Evolutionary conservation across 2,797 vertebrate species (phyloP), one percentile per base, ranked within the genome.

Genomic region (Myotis pilosus): DNA sequence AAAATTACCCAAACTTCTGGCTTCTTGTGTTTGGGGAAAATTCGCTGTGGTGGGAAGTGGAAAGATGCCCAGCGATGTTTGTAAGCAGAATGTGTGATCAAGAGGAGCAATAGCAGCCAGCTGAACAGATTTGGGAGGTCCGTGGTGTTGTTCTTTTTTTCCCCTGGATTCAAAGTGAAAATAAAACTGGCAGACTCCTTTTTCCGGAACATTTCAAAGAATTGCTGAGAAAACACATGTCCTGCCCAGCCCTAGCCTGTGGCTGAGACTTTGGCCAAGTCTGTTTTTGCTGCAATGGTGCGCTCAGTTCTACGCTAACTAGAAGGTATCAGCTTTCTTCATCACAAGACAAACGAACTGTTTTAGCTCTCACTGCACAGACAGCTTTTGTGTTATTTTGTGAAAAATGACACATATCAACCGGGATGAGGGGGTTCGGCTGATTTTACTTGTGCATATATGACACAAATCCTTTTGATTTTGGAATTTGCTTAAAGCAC

Each of bases 1-100:
- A 82, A 92, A 95, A 93, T 82, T 96, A 89, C 69, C 47, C 44
- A 89, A 82, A 92, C 68, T 89, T 93, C 72, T 93, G 49, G 64
- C 89, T 92, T 94, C 72, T 93, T 80, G 82, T 94, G 74, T 83
- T 84, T 85, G 72, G 51, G 44, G 82, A 93, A 60, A 92, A 78
- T 82, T 85, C 16, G 1, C 60, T 38, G 51, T 84, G 72, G 84
- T 92, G 72, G 68, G 80, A 94, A 91, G 66, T 94, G 87, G 93
- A 49, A 79, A 38, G 41, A 30, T 60, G 75, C 90, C 84, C 76
- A 72, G 80, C 9, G 71, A 55, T 85, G 41, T 87, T 95, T 82
- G 55, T 94, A 90, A 95, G 91, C 90, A 78, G 72, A 94, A 36
- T n/a, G 5, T 33, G 25, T 51, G 62, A 83, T 62, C n/a, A 17